phyloP scores from a whole-genome alignment of 1,140 invertebrate species.

The Melanaphis sacchari region DNA sequence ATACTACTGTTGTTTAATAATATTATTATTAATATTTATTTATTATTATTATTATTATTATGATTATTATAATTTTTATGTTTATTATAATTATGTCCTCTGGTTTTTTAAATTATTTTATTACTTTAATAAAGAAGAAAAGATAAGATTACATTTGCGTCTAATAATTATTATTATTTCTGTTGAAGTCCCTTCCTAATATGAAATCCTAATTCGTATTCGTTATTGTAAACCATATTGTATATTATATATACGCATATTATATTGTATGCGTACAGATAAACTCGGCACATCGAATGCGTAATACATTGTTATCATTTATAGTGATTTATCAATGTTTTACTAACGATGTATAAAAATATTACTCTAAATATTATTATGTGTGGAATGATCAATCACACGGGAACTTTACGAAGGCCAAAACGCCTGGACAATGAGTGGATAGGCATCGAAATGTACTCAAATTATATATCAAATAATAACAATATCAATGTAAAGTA shows the following conservation, averaged over 20 bases:
- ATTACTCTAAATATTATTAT: not conserved
- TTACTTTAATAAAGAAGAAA: slow-evolving; percentile 45
- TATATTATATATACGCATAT: not conserved
- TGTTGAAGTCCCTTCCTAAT: slow-evolving; percentile 10
- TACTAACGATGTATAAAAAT: not conserved
- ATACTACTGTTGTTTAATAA: slow-evolving; percentile 19
- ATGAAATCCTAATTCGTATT: slow-evolving; percentile 11
- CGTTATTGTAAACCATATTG: not conserved
- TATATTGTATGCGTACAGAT: not conserved
- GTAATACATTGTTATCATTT: slow-evolving; percentile 27
- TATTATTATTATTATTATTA: slow-evolving; percentile 33
- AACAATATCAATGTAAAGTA: not conserved
- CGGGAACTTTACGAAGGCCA: not conserved
- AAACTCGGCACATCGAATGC: slow-evolving; percentile 31
- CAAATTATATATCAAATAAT: not conserved
- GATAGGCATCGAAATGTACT: slow-evolving; percentile 26
- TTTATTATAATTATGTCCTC: slow-evolving; percentile 39
- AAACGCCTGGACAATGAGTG: not conserved
- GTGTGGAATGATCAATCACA: not conserved
- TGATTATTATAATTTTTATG: not conserved
- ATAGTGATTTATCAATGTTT: slow-evolving; percentile 32
- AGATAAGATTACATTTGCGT: slow-evolving; percentile 26
- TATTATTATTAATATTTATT: slow-evolving; percentile 45
- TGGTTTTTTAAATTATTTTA: slow-evolving; percentile 34
- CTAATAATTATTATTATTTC: slow-evolving; percentile 23